Base-by-base conservation (phyloP, 2,797 vertebrate genomes). In the Sebastes iracundus region DNA sequence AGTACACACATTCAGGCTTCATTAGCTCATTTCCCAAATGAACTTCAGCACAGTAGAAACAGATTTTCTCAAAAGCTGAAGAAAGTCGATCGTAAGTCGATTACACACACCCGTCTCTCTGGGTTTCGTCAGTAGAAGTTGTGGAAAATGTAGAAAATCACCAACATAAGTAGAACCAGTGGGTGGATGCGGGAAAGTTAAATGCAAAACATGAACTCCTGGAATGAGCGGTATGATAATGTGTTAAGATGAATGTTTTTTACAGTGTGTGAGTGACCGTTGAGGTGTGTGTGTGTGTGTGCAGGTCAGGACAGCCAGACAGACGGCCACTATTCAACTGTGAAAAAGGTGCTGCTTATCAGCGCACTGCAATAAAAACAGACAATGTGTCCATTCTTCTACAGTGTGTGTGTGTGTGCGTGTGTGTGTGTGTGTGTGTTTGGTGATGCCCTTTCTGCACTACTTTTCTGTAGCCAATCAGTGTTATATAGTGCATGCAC, bases 291-390 rank as follows among this genome's bases (percentile, higher is more conserved):
- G 35, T n/a, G 20, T 23, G 52, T 4, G 49, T 55, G 61, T 32
- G 32, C 56, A 73, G 28, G 63, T 84, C 33, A 35, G 33, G 81
- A 86, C 70, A 63, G 75, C 55, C 77, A 86, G 75, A 75, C 79
- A 82, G 87, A 68, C 23, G 58, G 58, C 33, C 82, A 62, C 79
- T 87, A 90, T 90, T 90, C 74, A 87, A 74, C 87, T 81, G 84
- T 91, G 87, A 91, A 91, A 92, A 90, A 86, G 81, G 85, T 87
- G 55, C 56, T 78, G 77, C 76, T 93, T 94, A 94, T 94, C 88
- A 88, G 84, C 82, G 52, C 65, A 73, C 64, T 83, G 89, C 90
- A 94, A 90, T 90, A 82, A 91, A 93, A 90, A 77, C 75, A 73
- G 49, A 93, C 91, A 95, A 92, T 93, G 85, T 73, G 53, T 23